phyloP scores from a whole-genome alignment of 2,888 invertebrate genomes.

The Drosophila flavopinicola region DNA sequence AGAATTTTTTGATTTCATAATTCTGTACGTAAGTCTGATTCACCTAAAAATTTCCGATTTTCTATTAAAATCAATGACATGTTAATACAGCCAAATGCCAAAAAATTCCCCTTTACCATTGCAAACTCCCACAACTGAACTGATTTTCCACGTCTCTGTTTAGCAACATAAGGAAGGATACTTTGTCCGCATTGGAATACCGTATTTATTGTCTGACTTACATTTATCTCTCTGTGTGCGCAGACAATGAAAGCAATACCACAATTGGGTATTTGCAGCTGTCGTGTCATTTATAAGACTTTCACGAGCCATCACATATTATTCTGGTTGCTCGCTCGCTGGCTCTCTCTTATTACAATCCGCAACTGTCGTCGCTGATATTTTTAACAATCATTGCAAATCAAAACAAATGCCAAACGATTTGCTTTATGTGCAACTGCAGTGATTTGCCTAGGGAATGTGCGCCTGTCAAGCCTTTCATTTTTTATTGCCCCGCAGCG shows the following conservation, averaged over 20 bases:
- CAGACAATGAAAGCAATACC: not conserved
- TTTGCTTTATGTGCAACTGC: slow-evolving; percentile 80
- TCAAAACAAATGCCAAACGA: slow-evolving; percentile 81
- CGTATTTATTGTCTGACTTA: not conserved
- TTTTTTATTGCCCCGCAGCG: slow-evolving; percentile 64
- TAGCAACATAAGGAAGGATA: not conserved
- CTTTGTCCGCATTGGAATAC: not conserved
- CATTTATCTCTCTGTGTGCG: not conserved
- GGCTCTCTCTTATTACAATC: slow-evolving; percentile 34
- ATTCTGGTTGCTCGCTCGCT: too few relatives aligned
- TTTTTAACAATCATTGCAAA: slow-evolving; percentile 73
- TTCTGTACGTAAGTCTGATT: too few relatives aligned
- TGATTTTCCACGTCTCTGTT: too few relatives aligned
- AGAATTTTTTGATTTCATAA: too few relatives aligned
- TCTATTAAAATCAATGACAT: too few relatives aligned
- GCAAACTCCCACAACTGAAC: not conserved
- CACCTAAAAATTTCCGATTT: too few relatives aligned
- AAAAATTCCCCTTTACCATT: not conserved
- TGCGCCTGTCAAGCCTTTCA: slow-evolving; percentile 67
- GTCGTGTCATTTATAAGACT: slow-evolving; percentile 11
- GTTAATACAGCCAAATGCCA: too few relatives aligned
- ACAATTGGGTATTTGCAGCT: not conserved
- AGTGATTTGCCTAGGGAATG: slow-evolving; percentile 80
- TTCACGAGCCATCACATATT: slow-evolving; percentile 7
- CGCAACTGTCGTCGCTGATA: slow-evolving; percentile 47